Evolutionary conservation across 2,113 vertebrate genomes (phyloP).

Genomic region (Anoura caudifer): DNA sequence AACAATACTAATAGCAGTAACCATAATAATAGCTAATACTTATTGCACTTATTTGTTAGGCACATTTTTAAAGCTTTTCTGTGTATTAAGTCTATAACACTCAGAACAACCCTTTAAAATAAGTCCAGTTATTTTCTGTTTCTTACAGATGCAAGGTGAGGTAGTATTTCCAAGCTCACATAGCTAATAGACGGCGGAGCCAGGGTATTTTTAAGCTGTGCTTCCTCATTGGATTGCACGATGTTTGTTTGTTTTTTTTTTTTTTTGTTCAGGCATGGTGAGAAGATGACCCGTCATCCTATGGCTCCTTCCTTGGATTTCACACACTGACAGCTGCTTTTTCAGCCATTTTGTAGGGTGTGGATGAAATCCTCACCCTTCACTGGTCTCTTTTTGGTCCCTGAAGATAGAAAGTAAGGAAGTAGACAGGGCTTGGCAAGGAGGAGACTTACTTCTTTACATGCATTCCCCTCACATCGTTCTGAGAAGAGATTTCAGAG

Average conservation of each 20-base stretch:
- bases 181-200: not conserved
- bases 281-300: not conserved
- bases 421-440: not conserved
- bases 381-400: not conserved
- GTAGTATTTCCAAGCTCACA: not conserved
- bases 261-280: not conserved
- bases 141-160: not conserved
- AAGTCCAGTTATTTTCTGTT: not conserved
- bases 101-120: not conserved
- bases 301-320: not conserved
- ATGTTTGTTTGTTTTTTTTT: not conserved
- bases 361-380: not conserved
- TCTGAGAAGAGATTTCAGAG: not conserved
- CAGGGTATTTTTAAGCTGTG: not conserved
- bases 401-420: not conserved
- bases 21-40: not conserved
- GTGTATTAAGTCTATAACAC: not conserved
- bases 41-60: not conserved
- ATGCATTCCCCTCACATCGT: rapidly evolving
- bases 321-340: too few species aligned
- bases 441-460: not conserved
- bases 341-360: not conserved
- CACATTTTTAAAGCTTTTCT: not conserved
- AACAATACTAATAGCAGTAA: not conserved
- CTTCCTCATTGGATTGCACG: not conserved